phyloP scores from a whole-genome alignment of 1,140 invertebrate genomes.

The Steinernema feltiae region DNA sequence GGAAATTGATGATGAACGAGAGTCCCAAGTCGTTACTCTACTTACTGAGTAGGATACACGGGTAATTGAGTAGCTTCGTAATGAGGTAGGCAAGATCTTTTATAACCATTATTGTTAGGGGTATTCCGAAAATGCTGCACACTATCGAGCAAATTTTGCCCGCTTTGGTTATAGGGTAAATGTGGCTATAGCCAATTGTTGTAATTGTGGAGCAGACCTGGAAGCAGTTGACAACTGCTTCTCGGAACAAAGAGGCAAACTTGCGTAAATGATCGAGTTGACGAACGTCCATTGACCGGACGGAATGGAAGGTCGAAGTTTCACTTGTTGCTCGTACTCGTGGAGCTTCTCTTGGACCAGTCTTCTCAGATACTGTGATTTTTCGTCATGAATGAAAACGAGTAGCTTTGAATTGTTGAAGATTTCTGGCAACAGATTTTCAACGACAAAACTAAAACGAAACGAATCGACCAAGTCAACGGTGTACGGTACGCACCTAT shows the following conservation, averaged over 20 bases:
- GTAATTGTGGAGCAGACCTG: constrained; percentile 25
- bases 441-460: constrained; percentile 20
- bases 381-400: constrained; percentile 31
- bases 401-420: constrained; percentile 35
- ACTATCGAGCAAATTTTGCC: constrained; percentile 25
- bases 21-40: neutral
- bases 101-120: constrained; percentile 31
- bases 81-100: constrained; percentile 34
- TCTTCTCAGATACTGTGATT: constrained; percentile 26
- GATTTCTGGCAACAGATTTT: constrained; percentile 21
- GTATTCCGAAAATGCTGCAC: constrained; percentile 27
- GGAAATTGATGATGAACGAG: neutral
- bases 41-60: constrained; percentile 24
- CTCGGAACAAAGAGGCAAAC: neutral
- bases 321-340: constrained; percentile 21
- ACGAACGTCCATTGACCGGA: constrained; percentile 19
- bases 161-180: constrained; percentile 20
- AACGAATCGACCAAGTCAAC: neutral
- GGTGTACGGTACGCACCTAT: neutral
- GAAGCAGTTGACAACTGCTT: neutral
- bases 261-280: constrained; percentile 28
- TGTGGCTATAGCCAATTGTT: constrained; percentile 26
- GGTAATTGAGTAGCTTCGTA: constrained; percentile 24
- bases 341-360: constrained; percentile 18
- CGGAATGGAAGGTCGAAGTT: constrained; percentile 29